Conservation (phyloP, 1,140 invertebrate genomes). For the Drosophila sproati region DNA sequence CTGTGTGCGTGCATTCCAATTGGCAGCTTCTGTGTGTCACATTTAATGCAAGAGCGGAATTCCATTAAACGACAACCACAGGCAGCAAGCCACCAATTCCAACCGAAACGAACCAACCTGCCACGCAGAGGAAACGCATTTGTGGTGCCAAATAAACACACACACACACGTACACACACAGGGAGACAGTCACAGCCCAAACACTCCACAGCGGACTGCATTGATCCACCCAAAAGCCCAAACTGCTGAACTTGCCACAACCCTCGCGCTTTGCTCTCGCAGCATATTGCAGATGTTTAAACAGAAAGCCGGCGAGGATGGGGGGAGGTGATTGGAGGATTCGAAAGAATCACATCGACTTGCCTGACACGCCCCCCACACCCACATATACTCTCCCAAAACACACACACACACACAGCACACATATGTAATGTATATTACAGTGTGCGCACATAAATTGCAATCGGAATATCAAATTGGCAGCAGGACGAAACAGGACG, state of each 20-base stretch:
- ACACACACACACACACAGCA: conserved; percentile 18
- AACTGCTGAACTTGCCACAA: conserved; percentile 33
- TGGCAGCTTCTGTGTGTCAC: conserved; percentile 81
- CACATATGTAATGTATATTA: conserved; percentile 34
- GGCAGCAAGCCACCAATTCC: conserved; percentile 62
- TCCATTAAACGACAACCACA: conserved; percentile 83
- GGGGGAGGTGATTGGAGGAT: neutral
- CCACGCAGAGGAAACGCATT: conserved; percentile 72
- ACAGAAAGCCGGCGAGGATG: conserved; percentile 43
- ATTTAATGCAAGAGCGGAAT: conserved; percentile 81
- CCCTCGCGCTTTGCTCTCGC: conserved; percentile 43
- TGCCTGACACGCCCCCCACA: conserved; percentile 29
- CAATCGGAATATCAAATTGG: conserved; percentile 83
- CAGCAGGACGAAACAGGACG: conserved; percentile 54
- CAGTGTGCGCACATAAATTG: conserved; percentile 72
- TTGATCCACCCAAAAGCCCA: conserved; percentile 58
- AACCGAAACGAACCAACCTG: conserved; percentile 16
- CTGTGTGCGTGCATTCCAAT: conserved; percentile 68
- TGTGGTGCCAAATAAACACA: conserved; percentile 74
- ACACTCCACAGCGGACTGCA: conserved; percentile 57
- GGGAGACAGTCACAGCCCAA: conserved; percentile 10
- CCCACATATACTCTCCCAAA: conserved; percentile 3
- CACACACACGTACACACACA: conserved; percentile 2
- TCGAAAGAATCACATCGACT: conserved; percentile 74
- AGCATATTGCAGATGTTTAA: conserved; percentile 82